Evolutionary conservation across 2,797 vertebrate species (phyloP).

Genomic region (Mormyrops boulengeri): DNA sequence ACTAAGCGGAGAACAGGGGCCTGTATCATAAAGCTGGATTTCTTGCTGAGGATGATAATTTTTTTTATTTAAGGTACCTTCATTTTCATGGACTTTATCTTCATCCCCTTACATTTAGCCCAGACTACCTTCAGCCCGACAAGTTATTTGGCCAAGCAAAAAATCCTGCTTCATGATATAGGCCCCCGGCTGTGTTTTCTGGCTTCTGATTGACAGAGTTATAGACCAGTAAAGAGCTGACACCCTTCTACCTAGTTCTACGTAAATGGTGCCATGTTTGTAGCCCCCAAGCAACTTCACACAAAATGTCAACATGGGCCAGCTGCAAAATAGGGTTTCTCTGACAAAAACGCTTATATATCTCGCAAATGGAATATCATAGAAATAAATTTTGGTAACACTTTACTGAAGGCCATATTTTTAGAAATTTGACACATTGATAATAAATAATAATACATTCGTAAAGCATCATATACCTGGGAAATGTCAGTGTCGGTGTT

Average conservation of each 20-base stretch:
- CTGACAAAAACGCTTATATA: neutral
- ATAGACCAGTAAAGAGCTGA: neutral
- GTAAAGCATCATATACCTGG: too few species aligned
- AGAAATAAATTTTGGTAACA: neutral
- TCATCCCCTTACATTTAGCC: neutral
- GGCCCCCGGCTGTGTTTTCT: neutral
- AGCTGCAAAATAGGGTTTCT: neutral
- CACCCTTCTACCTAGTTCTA: neutral
- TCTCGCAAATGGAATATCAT: neutral
- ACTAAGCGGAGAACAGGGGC: too few species aligned
- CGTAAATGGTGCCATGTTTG: neutral
- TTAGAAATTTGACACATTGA: too few species aligned
- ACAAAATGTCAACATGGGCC: neutral
- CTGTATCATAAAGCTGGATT: neutral
- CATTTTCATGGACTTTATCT: neutral
- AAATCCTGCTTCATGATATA: too few species aligned
- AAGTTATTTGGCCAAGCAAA: neutral
- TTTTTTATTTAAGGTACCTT: neutral
- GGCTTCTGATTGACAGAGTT: neutral
- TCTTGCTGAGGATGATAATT: neutral
- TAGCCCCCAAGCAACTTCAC: neutral
- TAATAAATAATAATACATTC: too few species aligned
- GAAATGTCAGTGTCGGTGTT: neutral
- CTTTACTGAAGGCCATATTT: too few species aligned
- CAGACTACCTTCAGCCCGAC: neutral